These are phyloP conservation scores for Habrosyne pyritoides DNA, from an alignment of 2,888 invertebrate genomes.

Conservation along the genomic window DNA sequence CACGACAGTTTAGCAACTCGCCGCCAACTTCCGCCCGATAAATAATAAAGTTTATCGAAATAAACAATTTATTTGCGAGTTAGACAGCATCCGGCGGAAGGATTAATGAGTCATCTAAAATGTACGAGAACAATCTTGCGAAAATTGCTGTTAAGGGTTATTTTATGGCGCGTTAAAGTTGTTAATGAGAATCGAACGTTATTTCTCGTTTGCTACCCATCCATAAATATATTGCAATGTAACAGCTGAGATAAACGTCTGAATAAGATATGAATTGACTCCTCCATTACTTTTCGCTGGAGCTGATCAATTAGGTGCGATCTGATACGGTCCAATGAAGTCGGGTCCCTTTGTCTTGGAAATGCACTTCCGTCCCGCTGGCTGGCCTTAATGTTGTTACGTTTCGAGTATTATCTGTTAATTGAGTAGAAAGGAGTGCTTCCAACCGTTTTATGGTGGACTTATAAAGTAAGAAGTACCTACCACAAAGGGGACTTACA, in stretches of 20 bases:
- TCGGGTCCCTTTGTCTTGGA: not conserved
- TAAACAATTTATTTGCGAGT: slow-evolving; percentile 25
- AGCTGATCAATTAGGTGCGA: not conserved
- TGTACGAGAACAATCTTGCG: slow-evolving; percentile 1
- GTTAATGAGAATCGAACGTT: not conserved
- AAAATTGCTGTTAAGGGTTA: not conserved
- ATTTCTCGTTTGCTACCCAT: not conserved
- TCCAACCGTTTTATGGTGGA: not conserved
- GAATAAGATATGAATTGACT: not conserved
- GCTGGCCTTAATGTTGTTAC: not conserved
- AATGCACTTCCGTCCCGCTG: slow-evolving; percentile 2
- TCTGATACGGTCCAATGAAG: not conserved
- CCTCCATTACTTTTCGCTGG: not conserved
- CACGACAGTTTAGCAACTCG: slow-evolving; percentile 18
- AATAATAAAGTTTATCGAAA: slow-evolving; percentile 29
- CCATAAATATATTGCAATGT: not conserved
- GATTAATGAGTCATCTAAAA: slow-evolving; percentile 8
- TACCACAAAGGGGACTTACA: not conserved
- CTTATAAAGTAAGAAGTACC: not conserved
- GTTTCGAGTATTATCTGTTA: not conserved
- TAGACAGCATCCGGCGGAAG: slow-evolving; percentile 5
- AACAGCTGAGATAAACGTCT: not conserved
- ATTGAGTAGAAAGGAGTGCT: slow-evolving; percentile 1
- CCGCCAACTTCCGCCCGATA: slow-evolving; percentile 18
- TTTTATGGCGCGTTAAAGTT: not conserved